A percentile compares a stretch with the other conserved stretches of the same genome.
phyloP scores from a whole-genome alignment of 2,797 vertebrate species.

The Novumbra hubbsi region DNA sequence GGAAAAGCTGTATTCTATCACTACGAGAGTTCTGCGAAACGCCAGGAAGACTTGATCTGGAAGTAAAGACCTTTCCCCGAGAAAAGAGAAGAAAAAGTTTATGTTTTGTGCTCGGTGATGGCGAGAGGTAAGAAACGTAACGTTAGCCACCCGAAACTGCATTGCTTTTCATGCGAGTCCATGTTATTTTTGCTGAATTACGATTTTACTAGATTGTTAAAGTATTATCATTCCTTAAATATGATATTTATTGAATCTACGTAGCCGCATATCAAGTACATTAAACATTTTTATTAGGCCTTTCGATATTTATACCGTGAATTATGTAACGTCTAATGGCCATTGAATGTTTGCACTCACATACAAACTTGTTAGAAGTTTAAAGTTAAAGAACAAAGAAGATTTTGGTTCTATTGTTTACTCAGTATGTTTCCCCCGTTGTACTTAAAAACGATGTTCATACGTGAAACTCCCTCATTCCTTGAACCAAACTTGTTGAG shows the following conservation, averaged over 20 bases:
- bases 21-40: not conserved
- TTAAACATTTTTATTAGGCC: not conserved
- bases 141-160: constrained; percentile 52
- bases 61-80: constrained; percentile 20
- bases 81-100: constrained; percentile 23
- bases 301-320: not conserved
- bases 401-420: not conserved
- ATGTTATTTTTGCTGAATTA: constrained; percentile 45
- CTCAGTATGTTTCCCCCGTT: not conserved
- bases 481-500: constrained; percentile 61
- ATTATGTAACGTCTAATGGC: not conserved
- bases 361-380: not conserved
- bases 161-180: constrained; percentile 50
- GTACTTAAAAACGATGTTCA: not conserved
- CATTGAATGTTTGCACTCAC: not conserved
- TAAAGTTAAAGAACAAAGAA: not conserved
- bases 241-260: not conserved
- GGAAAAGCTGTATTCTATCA: not conserved
- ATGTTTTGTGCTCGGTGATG: constrained; percentile 31
- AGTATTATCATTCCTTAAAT: not conserved
- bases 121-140: constrained; percentile 38
- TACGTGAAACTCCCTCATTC: constrained; percentile 45
- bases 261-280: not conserved
- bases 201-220: not conserved
- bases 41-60: constrained; percentile 8